Conservation (phyloP, 2,888 invertebrate species). For the Alloscopus bannaensis region DNA sequence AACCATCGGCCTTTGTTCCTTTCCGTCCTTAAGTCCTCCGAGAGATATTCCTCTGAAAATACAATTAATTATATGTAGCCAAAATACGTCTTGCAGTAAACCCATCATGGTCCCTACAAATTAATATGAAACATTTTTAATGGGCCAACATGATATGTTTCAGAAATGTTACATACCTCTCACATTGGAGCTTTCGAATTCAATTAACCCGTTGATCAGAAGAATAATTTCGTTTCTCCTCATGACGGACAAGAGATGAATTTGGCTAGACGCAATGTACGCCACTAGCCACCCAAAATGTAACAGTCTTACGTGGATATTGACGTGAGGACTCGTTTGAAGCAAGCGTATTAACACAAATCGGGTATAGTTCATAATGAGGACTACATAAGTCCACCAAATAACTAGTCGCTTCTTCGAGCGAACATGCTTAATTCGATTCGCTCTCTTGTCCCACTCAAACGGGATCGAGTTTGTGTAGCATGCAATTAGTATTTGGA, state of each 20-base stretch:
- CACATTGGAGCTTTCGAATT: slow-evolving; percentile 50
- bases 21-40: slow-evolving; percentile 43
- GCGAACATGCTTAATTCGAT: slow-evolving; percentile 37
- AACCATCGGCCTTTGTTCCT: slow-evolving; percentile 55
- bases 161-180: slow-evolving; percentile 29
- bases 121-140: neutral
- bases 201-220: slow-evolving; percentile 52
- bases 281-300: slow-evolving; percentile 57
- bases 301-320: slow-evolving; percentile 41
- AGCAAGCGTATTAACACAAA: slow-evolving; percentile 51
- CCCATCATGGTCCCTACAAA: neutral
- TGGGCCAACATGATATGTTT: too few species aligned
- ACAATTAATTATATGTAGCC: neutral
- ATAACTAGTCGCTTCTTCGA: slow-evolving; percentile 42
- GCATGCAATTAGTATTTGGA: slow-evolving; percentile 57
- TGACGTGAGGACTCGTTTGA: slow-evolving; percentile 46
- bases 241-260: slow-evolving; percentile 51
- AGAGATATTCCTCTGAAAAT: slow-evolving; percentile 26
- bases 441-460: slow-evolving; percentile 58
- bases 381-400: slow-evolving; percentile 53
- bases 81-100: neutral
- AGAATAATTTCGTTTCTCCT: slow-evolving; percentile 55
- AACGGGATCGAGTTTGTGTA: slow-evolving; percentile 54
- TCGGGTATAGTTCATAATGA: slow-evolving; percentile 52
- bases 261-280: slow-evolving; percentile 52